phyloP scores from a whole-genome alignment of 2,113 vertebrate genomes.

The Crocuta crocuta region DNA sequence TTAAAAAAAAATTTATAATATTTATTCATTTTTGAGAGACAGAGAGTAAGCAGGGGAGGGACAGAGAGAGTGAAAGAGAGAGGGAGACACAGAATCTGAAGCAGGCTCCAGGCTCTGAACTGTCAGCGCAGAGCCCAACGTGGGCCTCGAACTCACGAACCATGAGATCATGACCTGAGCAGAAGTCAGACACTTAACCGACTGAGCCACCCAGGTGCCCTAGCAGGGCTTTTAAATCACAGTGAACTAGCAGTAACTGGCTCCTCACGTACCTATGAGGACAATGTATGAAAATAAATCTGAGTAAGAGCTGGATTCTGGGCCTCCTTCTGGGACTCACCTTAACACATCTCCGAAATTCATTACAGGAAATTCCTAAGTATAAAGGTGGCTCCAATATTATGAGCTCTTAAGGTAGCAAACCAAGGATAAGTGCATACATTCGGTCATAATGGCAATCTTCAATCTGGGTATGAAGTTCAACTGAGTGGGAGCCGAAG shows the following conservation, averaged over 20 bases:
- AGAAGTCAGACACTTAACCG: too few species aligned
- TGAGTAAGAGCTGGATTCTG: constrained; percentile 44
- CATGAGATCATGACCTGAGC: too few species aligned
- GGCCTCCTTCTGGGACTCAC: constrained; percentile 15
- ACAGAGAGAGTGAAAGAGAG: too few species aligned
- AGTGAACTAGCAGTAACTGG: neutral
- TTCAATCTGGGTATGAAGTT: neutral
- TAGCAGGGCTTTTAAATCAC: neutral
- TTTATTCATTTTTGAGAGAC: too few species aligned
- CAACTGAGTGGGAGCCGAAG: neutral
- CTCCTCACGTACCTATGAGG: neutral
- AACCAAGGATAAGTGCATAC: neutral
- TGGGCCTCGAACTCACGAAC: too few species aligned
- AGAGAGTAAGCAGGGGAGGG: too few species aligned
- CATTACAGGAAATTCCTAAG: neutral
- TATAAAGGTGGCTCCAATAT: neutral
- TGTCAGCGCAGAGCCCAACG: too few species aligned
- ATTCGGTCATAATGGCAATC: neutral
- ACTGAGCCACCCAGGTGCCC: too few species aligned
- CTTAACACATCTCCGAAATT: neutral
- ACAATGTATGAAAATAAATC: constrained; percentile 27
- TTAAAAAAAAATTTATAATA: too few species aligned
- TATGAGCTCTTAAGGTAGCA: neutral
- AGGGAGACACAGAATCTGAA: too few species aligned
- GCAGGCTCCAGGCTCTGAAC: too few species aligned